A percentile compares a stretch with the other conserved stretches of the same genome.
Conservation (phyloP, 2,888 invertebrate genomes). For the Ceraclea dissimilis region DNA sequence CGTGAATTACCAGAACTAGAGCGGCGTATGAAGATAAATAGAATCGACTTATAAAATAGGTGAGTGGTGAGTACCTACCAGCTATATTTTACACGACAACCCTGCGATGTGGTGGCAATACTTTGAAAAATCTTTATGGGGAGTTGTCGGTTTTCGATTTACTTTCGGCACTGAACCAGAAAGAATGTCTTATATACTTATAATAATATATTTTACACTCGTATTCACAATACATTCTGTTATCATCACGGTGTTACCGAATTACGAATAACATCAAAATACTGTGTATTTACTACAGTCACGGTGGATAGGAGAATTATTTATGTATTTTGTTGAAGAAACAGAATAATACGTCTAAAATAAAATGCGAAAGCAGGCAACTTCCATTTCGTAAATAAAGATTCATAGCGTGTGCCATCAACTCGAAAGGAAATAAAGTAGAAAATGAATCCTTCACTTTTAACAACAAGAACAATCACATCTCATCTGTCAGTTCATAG, state of each 20-base stretch:
- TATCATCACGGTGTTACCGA: no score
- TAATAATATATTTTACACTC: no score
- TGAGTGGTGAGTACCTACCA: no score
- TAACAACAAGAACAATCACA: not conserved
- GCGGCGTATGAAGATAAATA: not conserved
- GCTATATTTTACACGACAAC: no score
- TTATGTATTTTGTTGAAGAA: not conserved
- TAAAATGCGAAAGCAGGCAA: not conserved
- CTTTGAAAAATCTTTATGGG: no score
- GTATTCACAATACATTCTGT: no score
- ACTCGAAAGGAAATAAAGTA: not conserved
- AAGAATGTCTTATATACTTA: no score
- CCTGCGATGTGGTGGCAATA: no score
- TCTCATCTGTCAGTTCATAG: not conserved
- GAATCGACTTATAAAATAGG: not conserved
- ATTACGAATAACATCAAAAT: not conserved
- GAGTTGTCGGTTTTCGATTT: no score
- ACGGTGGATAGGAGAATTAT: not conserved
- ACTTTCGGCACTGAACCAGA: no score
- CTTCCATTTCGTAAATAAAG: not conserved
- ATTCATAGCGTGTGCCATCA: not conserved
- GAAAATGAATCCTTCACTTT: not conserved
- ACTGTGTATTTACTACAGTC: not conserved
- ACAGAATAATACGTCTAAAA: no score
- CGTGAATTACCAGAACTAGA: not conserved